Conservation (phyloP, 2,888 invertebrate species). For the Ectemnius cavifrons region DNA sequence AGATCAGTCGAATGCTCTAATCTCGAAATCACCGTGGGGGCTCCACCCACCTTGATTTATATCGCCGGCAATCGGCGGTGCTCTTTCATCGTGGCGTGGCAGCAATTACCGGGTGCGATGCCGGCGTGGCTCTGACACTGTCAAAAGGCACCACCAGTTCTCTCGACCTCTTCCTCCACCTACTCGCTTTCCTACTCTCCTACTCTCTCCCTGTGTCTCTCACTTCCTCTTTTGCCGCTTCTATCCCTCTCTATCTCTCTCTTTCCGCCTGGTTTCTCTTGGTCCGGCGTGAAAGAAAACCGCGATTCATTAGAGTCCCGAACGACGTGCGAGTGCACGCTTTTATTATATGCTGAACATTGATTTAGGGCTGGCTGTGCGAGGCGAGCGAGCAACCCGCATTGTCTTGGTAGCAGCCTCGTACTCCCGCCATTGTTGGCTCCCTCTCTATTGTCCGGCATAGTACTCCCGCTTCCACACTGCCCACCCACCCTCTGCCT, state of each 20-base stretch:
- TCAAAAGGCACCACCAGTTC: slow-evolving; percentile 32
- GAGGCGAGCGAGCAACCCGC: slow-evolving; percentile 58
- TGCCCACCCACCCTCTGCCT: slow-evolving; percentile 26
- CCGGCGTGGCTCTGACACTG: slow-evolving; percentile 49
- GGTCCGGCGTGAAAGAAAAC: slow-evolving; percentile 62
- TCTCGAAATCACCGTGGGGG: no score
- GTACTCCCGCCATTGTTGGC: slow-evolving; percentile 72
- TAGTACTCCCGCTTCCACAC: slow-evolving; percentile 34
- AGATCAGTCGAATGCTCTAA: no score
- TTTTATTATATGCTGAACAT: slow-evolving; percentile 75
- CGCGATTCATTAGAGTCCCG: slow-evolving; percentile 70
- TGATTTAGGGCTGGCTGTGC: slow-evolving; percentile 72
- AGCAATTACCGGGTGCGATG: slow-evolving; percentile 46
- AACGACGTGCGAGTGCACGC: slow-evolving; percentile 44
- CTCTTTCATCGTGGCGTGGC: background rate
- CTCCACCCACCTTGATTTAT: no score
- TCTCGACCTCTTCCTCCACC: no score
- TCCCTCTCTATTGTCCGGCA: slow-evolving; percentile 69
- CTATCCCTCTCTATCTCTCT: no score
- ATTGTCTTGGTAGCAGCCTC: slow-evolving; percentile 73
- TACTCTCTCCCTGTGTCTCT: no score
- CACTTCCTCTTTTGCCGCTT: no score
- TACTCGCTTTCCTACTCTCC: no score
- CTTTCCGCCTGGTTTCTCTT: background rate
- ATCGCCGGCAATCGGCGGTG: background rate